phyloP scores from a whole-genome alignment of 2,888 invertebrate genomes.

The Clostera curtula region DNA sequence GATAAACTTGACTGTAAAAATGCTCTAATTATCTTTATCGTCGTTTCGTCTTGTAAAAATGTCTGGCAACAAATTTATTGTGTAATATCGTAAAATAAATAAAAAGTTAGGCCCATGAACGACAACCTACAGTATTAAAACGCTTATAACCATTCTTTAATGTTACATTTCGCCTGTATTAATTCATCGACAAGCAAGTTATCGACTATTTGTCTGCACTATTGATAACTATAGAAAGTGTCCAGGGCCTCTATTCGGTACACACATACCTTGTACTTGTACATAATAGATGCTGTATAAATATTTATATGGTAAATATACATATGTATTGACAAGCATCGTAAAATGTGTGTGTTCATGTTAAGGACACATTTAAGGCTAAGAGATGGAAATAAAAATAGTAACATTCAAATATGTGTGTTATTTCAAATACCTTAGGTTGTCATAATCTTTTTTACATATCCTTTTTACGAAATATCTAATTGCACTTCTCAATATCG shows the following conservation, averaged over 20 bases:
- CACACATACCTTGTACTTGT: conserved; percentile 66
- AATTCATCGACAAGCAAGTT: too few relatives aligned
- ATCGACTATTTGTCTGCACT: too few relatives aligned
- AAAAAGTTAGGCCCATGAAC: too few relatives aligned
- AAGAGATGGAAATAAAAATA: conserved; percentile 69
- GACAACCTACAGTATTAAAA: too few relatives aligned
- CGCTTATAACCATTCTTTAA: too few relatives aligned
- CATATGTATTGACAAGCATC: conserved; percentile 56
- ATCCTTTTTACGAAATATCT: background rate
- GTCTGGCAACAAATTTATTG: too few relatives aligned
- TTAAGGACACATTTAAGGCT: conserved; percentile 50
- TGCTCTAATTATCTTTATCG: background rate
- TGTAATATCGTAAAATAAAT: too few relatives aligned
- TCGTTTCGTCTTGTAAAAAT: background rate
- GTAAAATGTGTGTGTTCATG: conserved; percentile 62
- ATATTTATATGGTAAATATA: conserved; percentile 60
- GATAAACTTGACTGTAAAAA: conserved; percentile 4
- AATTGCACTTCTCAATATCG: too few relatives aligned
- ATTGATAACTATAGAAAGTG: too few relatives aligned
- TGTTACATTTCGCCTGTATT: too few relatives aligned
- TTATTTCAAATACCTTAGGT: conserved; percentile 31
- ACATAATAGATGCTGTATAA: conserved; percentile 71
- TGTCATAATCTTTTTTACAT: conserved; percentile 7
- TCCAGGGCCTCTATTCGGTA: conserved; percentile 31
- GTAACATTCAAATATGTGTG: conserved; percentile 56